phyloP scores from a whole-genome alignment of 2,888 invertebrate genomes.

The Andrena minutula region DNA sequence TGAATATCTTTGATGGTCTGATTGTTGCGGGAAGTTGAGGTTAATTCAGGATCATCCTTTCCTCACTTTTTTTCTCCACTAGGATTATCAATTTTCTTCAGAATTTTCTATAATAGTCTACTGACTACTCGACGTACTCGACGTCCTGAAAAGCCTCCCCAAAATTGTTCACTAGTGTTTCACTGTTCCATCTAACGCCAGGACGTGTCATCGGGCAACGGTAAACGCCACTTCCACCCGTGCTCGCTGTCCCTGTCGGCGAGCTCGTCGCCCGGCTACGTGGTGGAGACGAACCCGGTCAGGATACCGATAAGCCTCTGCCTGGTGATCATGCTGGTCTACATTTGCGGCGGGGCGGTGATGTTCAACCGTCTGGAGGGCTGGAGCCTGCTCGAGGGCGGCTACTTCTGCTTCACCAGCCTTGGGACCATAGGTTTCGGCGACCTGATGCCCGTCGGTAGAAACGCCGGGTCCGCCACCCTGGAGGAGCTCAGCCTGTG shows the following conservation, averaged over 20 bases:
- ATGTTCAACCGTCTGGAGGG: slow-evolving; percentile 96
- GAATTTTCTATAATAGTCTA: too few species aligned
- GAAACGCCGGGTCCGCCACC: slow-evolving; percentile 84
- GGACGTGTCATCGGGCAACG: slow-evolving; percentile 73
- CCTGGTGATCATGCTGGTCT: slow-evolving; percentile 93
- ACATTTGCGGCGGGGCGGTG: slow-evolving; percentile 95
- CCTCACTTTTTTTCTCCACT: too few species aligned
- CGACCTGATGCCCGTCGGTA: slow-evolving; percentile 89
- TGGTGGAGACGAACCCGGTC: slow-evolving; percentile 85
- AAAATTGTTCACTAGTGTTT: neutral
- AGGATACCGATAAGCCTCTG: slow-evolving; percentile 96
- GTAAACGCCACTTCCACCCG: slow-evolving; percentile 79
- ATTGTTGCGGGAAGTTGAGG: too few species aligned
- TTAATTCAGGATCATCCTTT: too few species aligned
- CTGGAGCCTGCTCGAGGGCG: slow-evolving; percentile 96
- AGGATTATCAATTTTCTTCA: too few species aligned
- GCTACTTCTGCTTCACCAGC: slow-evolving; percentile 92
- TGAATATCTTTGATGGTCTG: too few species aligned
- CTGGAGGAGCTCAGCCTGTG: slow-evolving; percentile 90
- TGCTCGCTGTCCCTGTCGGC: slow-evolving; percentile 79
- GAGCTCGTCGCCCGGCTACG: slow-evolving; percentile 81
- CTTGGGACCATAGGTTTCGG: slow-evolving; percentile 94
- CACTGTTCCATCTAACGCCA: slow-evolving; percentile 23
- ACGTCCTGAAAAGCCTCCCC: too few species aligned
- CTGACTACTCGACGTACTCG: too few species aligned